Evolutionary conservation across 2,113 vertebrate species (phyloP).

Genomic region (Istiophorus platypterus): DNA sequence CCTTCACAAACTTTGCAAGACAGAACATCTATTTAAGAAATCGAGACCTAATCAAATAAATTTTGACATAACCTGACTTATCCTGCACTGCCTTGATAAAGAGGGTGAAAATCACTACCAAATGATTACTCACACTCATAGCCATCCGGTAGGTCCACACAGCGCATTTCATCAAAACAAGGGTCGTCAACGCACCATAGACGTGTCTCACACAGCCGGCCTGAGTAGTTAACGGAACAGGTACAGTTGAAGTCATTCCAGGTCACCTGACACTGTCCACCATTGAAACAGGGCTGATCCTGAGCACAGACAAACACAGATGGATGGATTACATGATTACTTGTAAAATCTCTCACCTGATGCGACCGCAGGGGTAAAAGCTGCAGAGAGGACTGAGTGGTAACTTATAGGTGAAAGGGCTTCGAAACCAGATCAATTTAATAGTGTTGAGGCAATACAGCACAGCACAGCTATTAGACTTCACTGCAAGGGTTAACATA

Average conservation of each 20-base stretch:
- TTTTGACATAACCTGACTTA: neutral
- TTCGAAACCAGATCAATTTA: conserved; percentile 35
- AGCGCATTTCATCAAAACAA: conserved; percentile 85
- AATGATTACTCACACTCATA: conserved; percentile 91
- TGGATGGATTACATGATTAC: conserved; percentile 50
- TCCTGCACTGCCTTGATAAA: neutral
- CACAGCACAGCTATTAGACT: conserved; percentile 2
- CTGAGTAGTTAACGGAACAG: conserved; percentile 89
- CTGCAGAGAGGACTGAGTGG: conserved; percentile 47
- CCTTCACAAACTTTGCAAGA: neutral
- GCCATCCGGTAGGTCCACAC: conserved; percentile 89
- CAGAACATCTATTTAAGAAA: conserved; percentile 14
- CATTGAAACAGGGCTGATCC: conserved; percentile 90
- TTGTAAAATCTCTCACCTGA: conserved; percentile 49
- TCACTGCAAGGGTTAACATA: neutral
- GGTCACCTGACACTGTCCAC: conserved; percentile 88
- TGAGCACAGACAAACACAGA: conserved; percentile 72
- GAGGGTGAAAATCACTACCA: too few species aligned
- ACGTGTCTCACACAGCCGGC: conserved; percentile 88
- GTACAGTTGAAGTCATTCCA: conserved; percentile 96
- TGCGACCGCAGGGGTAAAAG: conserved; percentile 30
- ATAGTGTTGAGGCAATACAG: conserved; percentile 4
- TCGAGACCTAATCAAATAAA: conserved; percentile 25
- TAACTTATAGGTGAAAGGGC: conserved; percentile 42
- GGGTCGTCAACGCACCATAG: conserved; percentile 91